Evolutionary conservation across 92 coral and sea anemone species (phyloP), one percentile per base, ranked within the genome.

Genomic region (Muricea muricata): DNA sequence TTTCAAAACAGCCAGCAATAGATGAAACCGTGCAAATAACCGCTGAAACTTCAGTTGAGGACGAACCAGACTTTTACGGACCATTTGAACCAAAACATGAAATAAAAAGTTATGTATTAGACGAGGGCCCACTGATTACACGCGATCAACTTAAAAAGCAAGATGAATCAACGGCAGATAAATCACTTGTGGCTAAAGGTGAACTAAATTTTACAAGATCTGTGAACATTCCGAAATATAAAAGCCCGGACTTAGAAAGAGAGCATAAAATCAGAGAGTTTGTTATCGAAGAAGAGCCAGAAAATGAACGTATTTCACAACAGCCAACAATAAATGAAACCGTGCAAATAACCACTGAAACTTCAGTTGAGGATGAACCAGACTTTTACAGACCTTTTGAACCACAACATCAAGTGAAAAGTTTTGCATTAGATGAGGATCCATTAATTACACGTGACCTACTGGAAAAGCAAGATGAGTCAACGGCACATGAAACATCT

Each of bases 71-170:
- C 20, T 21, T 37, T 68, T 30, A 26, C 48, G 33, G 40, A 68
- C 78, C 78, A 34, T 72, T 34, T 39, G 52, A 34, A 39, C 78
- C 81, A 12, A 29, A 2, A n/a, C 8, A 75, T 48, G 45, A 75
- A 47, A 41, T 75, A 31, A 52, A 75, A 25, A 24, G 26, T 52
- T 75, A 7, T 15, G 63, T 48, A 25, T 52, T 48, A 50, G 46
- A 75, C 55, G 65, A 75, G 35, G 9, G 23, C 11, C 7, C 17
- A 66, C 73, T 34, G 20, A 17, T 31, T 25, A 32, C 32, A 35
- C 46, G 34, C 32, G 45, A 68, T 6, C 24, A 68, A 68, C n/a
- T 21, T 21, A 68, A 31, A 68, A 26, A 7, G 8, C 25, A 68
- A 32, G 75, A 7, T 17, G 21, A 20, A n/a, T 2, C n/a, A 68